Evolutionary conservation across 2,797 vertebrate species (phyloP).

Genomic region (Dendrocincla tyrannina): DNA sequence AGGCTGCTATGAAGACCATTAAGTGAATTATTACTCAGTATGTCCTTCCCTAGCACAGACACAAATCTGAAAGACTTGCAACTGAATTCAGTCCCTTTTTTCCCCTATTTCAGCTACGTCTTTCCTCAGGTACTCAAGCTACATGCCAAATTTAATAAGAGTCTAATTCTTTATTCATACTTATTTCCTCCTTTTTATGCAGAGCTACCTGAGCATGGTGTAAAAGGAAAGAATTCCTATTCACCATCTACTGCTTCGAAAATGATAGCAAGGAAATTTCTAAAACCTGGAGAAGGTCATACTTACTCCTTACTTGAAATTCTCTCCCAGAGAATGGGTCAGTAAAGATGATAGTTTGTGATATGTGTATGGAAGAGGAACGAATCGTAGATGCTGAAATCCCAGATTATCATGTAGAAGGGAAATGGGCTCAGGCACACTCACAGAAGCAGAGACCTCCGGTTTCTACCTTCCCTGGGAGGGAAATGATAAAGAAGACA

Average conservation of each 20-base stretch:
- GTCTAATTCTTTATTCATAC: not conserved
- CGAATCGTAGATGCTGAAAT: not conserved
- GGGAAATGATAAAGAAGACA: not conserved
- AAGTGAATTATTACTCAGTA: not conserved
- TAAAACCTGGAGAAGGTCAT: not conserved
- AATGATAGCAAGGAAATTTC: not conserved
- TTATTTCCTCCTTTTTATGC: not conserved
- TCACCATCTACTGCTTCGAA: not conserved
- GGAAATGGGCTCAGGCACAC: not conserved
- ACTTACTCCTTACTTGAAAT: not conserved
- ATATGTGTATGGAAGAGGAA: not conserved
- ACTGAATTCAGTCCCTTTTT: not conserved
- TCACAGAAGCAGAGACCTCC: not conserved
- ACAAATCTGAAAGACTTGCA: not conserved
- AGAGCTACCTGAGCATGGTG: not conserved
- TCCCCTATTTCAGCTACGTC: accelerated
- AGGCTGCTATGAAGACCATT: not conserved
- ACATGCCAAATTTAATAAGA: not conserved
- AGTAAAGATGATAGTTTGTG: not conserved
- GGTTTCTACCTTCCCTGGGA: not conserved
- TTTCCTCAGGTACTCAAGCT: not conserved
- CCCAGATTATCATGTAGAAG: not conserved
- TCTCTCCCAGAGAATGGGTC: accelerated
- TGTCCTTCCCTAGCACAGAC: not conserved
- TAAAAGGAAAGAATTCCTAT: not conserved